Evolutionary conservation across 2,888 invertebrate species (phyloP).

Genomic region (Hartigia nigra): DNA sequence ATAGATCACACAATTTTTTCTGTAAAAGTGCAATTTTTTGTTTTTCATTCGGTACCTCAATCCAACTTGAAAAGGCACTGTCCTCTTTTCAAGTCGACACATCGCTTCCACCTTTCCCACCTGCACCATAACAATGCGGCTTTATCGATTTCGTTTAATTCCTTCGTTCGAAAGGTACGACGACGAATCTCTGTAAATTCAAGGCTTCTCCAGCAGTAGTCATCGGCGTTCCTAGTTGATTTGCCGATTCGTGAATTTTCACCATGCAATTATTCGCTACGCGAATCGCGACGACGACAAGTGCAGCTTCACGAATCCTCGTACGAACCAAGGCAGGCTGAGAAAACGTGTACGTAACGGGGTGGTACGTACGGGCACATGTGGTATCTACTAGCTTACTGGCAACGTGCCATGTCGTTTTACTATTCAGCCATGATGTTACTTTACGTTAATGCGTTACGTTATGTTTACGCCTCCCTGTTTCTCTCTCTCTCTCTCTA

Average conservation of each 20-base stretch:
- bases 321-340: not conserved
- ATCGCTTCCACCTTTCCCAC: constrained; percentile 1
- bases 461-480: not conserved
- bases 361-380: not conserved
- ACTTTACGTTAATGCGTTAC: not conserved
- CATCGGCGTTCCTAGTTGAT: not conserved
- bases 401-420: not conserved
- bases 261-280: not conserved
- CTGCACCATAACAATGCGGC: not conserved
- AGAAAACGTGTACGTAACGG: not conserved
- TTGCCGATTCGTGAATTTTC: not conserved
- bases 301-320: not conserved
- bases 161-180: not conserved
- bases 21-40: too few species aligned
- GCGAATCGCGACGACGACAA: not conserved
- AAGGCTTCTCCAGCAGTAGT: not conserved
- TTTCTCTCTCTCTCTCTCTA: too few species aligned
- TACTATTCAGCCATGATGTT: not conserved
- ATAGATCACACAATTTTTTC: too few species aligned
- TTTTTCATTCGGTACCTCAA: not conserved
- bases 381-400: not conserved
- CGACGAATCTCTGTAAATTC: not conserved
- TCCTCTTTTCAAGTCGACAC: not conserved
- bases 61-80: not conserved
- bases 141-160: not conserved